Base-by-base conservation (phyloP, 2,797 vertebrate species). In the Xiphophorus birchmanni region DNA sequence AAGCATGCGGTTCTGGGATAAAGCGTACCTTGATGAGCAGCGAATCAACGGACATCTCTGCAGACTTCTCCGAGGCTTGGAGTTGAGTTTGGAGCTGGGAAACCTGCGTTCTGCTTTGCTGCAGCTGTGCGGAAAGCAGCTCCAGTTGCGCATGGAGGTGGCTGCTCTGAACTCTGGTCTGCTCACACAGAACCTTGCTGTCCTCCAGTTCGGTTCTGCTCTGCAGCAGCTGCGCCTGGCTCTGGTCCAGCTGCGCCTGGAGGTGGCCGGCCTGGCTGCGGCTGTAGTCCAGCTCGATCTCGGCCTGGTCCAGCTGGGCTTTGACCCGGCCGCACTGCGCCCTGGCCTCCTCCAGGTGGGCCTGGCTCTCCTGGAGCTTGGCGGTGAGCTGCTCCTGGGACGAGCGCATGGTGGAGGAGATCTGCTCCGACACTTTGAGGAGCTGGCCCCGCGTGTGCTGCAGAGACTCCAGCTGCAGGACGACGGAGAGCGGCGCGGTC, bases 401-500 rank as follows among this genome's bases (percentile, higher is more conserved):
- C 75, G 91, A 93, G 73, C 94, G 93, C 84, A 96, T 95, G 84
- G 87, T 93, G 82, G 92, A 93, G 76, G 95, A 94, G 79, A 94
- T 93, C 83, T 95, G 93, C 86, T 93, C 94, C 0, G 94, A 95
- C 85, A 96, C 95, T 76, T 96, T 88, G 78, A 95, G 95, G 88
- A 97, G 95, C 84, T 97, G 96, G 69, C 95, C 92, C 82, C 95
- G 94, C 58, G 94, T 95, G 88, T 96, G 94, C 89, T 96, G 96
- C 91, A 96, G 90, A 32, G 93, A 93, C 74, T 93, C 87, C 91
- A 97, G 92, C 96, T 97, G 88, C 15, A 32, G 23, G 44, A 48
- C 26, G n/a, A 74, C 0, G 40, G 42, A 0, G 47, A 18, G n/a
- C 69, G 1, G 40, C 13, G 4, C 2, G 37, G 42, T 44, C 67